Base-by-base conservation (phyloP, 53 echinoderm and acorn worm genomes). In the Mesocentrotus franciscanus region DNA sequence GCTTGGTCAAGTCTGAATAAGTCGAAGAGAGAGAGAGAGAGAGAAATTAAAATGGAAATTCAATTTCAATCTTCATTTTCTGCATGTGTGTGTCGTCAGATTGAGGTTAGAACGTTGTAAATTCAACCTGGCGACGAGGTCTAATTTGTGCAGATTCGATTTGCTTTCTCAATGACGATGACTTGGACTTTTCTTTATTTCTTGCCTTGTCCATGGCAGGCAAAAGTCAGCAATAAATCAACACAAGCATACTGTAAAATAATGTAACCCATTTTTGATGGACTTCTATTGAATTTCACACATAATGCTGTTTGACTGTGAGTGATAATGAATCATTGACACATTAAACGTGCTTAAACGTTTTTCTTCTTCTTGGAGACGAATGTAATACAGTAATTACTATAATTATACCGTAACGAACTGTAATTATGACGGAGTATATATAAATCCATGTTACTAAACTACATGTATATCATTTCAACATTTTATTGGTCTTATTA, bases 91-190 rank as follows among this genome's bases (percentile, higher is more conserved):
- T 84, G 56, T 58, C 59, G 59, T n/a, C 57, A 11, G 87, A 87
- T 26, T 58, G 57, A 58, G 87, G 26, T n/a, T 57, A 87, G n/a
- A 87, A 87, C 12, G 57, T 58, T 87, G 87, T 87, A 58, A 87
- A 87, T 87, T 87, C 58, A 56, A 87, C 57, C 29, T 87, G 87
- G 87, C 87, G 87, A 58, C 87, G 56, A 57, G 87, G 29, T 58
- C 87, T 87, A 87, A 87, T 87, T 87, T 56, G 87, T 87, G 87
- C 59, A n/a, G 87, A 87, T 87, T 87, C 9, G 84, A 84, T 87
- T 87, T 87, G 14, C 57, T 58, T 58, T 58, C 27, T 58, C 87
- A 58, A 58, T 58, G 87, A 87, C 87, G 87, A 58, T 87, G 87
- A 87, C 87, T 87, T 87, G 56, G 57, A 13, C 10, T 58, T 87